A percentile compares a stretch with the other conserved stretches of the same genome.
These are phyloP conservation scores for Toxostoma redivivum DNA, from an alignment of 2,113 vertebrate species.

Conservation along the genomic window DNA sequence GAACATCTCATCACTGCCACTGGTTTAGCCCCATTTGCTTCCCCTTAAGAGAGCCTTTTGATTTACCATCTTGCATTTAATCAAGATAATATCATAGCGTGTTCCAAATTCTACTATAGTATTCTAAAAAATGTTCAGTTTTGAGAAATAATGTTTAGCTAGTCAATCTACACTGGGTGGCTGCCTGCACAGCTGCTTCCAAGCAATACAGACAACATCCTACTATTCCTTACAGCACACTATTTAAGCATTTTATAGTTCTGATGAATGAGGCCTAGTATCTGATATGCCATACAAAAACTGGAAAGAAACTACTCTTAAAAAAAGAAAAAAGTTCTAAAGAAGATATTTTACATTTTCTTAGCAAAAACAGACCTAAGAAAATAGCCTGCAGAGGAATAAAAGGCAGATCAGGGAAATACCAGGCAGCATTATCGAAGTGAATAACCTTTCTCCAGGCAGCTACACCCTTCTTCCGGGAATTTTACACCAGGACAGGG, in stretches of 20 bases:
- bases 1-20: constrained; percentile 31
- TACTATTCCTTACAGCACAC: not conserved
- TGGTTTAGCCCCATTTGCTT: not conserved
- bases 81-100: not conserved
- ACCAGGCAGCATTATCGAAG: not conserved
- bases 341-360: not conserved
- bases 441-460: not conserved
- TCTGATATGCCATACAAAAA: not conserved
- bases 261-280: not conserved
- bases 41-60: not conserved
- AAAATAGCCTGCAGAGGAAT: not conserved
- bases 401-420: not conserved
- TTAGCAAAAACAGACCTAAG: not conserved
- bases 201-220: not conserved
- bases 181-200: not conserved
- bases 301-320: not conserved
- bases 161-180: not conserved
- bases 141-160: not conserved
- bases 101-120: not conserved
- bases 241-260: not conserved
- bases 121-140: not conserved
- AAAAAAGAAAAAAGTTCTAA: not conserved
- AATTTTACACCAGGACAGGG: not conserved
- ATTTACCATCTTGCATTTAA: constrained; percentile 23
- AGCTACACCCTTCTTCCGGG: not conserved